These are phyloP conservation scores for Ryuthela nishihirai DNA, from an alignment of 2,888 invertebrate species.

Conservation along the genomic window DNA sequence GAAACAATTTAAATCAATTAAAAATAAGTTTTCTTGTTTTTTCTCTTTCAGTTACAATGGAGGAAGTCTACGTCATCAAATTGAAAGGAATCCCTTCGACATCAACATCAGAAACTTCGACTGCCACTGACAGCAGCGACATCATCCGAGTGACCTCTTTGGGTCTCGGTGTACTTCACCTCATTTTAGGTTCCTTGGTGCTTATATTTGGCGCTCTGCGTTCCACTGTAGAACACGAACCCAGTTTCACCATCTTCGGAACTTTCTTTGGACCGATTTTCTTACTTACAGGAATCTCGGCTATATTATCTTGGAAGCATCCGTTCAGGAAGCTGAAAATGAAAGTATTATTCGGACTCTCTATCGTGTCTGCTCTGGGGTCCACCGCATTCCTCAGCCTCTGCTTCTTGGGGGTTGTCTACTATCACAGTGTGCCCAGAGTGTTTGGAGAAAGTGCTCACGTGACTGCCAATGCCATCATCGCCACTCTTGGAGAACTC, in stretches of 20 bases:
- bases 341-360: conserved; percentile 13
- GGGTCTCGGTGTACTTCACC: conserved; percentile 31
- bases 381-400: conserved; percentile 7
- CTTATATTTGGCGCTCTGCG: conserved; percentile 24
- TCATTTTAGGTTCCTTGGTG: conserved; percentile 29
- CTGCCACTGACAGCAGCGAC: conserved; percentile 27
- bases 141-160: conserved; percentile 29
- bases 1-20: no score
- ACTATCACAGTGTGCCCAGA: conserved; percentile 14
- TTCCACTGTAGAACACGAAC: conserved; percentile 14
- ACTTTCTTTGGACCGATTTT: conserved; percentile 34
- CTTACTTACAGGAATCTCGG: conserved; percentile 22
- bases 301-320: conserved; percentile 21
- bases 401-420: conserved; percentile 12
- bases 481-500: conserved; percentile 15
- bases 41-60: conserved; percentile 24
- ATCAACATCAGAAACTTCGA: conserved; percentile 9
- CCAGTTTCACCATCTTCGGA: conserved; percentile 14
- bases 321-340: conserved; percentile 22
- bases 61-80: conserved; percentile 40
- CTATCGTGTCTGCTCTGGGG: conserved; percentile 6
- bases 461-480: conserved; percentile 22
- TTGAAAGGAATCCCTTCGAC: conserved; percentile 34
- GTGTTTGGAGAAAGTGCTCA: conserved; percentile 8
- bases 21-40: no score